Evolutionary conservation across 2,797 vertebrate species (phyloP), one percentile per base, ranked within the genome.

Genomic region (Acanthis flammea): DNA sequence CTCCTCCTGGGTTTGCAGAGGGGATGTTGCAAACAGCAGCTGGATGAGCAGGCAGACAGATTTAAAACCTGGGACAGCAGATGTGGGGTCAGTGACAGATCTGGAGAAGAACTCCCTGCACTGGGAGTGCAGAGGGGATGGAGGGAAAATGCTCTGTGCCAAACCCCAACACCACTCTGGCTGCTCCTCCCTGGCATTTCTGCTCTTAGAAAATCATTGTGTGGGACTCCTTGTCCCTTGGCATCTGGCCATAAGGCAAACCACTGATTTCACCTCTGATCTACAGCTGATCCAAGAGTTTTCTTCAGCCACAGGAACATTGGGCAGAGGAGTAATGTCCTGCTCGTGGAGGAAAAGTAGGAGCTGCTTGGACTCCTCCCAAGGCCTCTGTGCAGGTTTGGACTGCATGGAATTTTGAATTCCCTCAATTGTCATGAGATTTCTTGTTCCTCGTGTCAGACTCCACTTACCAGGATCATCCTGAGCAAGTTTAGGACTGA

Each of bases 241-340:
- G 10, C 19, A n/a, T 27, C 58, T 41, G 45, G 6, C 28, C n/a
- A 23, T 6, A 18, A 33, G 28, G 35, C 24, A 74, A 88, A 35
- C 11, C 33, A 9, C 18, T 19, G n/a, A 31, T 89, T 75, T 81
- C 23, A 13, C 27, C 63, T 51, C 92, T 1, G 0, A 53, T 10
- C 39, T 23, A 2, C 41, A 23, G 28, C 31, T 88, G 44, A 50
- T 80, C 41, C 61, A 25, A 23, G 51, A 42, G 53, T 30, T 66
- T 88, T 50, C 19, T 23, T 31, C 41, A 62, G 30, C 54, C 48
- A 39, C 7, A 6, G 63, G 53, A 66, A 6, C 25, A 8, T 2
- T 1, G 19, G 27, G 6, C 39, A 50, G 30, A 45, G 37, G 2
- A 75, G 2, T 0, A 0, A 7, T 14, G 35, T 44, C n/a, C 44